Base-by-base conservation (phyloP, 2,113 vertebrate genomes). In the Paradoxurus hermaphroditus region DNA sequence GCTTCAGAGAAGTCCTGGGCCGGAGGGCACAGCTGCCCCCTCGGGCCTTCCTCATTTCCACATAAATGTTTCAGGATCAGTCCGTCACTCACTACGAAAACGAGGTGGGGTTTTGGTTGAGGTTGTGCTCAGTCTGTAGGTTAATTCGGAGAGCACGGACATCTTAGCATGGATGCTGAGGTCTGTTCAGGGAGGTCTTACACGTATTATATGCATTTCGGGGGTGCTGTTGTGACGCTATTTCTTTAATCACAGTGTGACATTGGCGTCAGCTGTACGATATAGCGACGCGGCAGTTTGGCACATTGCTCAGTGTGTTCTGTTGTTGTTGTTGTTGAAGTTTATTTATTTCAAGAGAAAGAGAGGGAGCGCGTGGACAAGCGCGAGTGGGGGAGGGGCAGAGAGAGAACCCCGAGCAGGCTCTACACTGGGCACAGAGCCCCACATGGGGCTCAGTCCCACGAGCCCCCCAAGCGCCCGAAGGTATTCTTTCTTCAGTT, bases 21-120 rank as follows among this genome's bases (percentile, higher is more conserved):
- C 18, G 29, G 1, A 41, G 77, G 2, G 5, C 11, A 13, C 2
- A 5, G 18, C 16, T 56, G 31, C 16, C 4, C 14, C 29, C 5
- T 0, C 7, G 15, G 46, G 2, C 51, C 46, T 25, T n/a, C n/a
- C n/a, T 68, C 46, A 25, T 81, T 68, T 68, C n/a, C 63, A 25
- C 16, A 6, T 81, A 16, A 41, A 1, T 51, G 59, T 13, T 82
- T 91, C 29, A 82, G 78, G 44, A 56, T 91, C 63, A 13, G 5
- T 14, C 62, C 18, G 3, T 82, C 49, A 75, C 1, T 82, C 70
- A 25, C 7, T 65, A 56, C 19, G 18, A 41, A 56, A 86, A 68
- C 41, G 34, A 36, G 63, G 9, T 70, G 36, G 49, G 29, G 70
- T 70, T 82, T 70, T 82, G 12, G 68, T 25, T 65, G 49, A 82